Base-by-base conservation (phyloP, 2,113 vertebrate species). In the Strigops habroptila region DNA sequence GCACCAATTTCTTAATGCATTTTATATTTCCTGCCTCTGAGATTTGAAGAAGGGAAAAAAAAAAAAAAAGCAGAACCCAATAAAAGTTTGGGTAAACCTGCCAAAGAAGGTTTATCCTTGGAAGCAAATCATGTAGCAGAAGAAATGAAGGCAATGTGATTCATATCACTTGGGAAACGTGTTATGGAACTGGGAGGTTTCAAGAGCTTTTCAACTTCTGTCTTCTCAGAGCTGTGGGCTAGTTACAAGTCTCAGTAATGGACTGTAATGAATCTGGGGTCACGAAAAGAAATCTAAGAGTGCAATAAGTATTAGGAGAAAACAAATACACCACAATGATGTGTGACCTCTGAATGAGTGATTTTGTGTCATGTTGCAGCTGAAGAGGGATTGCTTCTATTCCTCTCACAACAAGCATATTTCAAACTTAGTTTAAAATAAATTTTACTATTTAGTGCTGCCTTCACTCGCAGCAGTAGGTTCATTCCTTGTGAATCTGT, bases 171-270 rank as follows among this genome's bases (percentile, higher is more conserved):
- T 70, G 37, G 62, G 59, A 88, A 90, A 77, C 9, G 10, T 0
- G 0, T 81, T 64, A 71, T 81, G 39, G 86, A 92, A 76, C 22
- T 71, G 52, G 21, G 39, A 84, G 35, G 51, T 78, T 93, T 94
- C 79, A 69, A 65, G 27, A 37, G n/a, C 71, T 93, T 94, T 91
- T 52, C 73, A 78, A 60, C 73, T 90, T 96, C 92, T 70, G 63
- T 80, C 49, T 92, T 90, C 41, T 90, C 53, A 82, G 76, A 74
- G 18, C 23, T 63, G 53, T 46, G 68, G 60, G 49, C 48, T 86
- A 27, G 67, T 49, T 85, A 24, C 28, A 59, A 22, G 53, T 65
- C 68, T 71, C 55, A 63, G 64, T 33, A 82, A 48, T 4, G 15
- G 51, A 35, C 30, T 63, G 23, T 49, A 59, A 59, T 19, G 25